These are phyloP conservation scores for Gobio gobio DNA, from an alignment of 2,113 vertebrate species.

Conservation along the genomic window DNA sequence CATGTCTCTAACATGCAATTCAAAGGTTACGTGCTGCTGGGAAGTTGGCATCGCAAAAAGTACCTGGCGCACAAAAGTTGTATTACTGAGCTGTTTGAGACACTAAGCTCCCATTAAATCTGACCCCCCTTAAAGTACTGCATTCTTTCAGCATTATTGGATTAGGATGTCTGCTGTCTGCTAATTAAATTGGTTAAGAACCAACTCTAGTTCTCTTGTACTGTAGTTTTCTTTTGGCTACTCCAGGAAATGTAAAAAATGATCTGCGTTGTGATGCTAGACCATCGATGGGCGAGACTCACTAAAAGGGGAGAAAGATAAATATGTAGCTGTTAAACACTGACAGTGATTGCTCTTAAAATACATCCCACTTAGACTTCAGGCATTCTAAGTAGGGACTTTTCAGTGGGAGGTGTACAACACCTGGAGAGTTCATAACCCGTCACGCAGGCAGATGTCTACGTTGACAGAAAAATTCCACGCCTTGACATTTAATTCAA, in stretches of 20 bases:
- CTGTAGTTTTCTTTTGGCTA: slow-evolving; percentile 11
- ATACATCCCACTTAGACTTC: slow-evolving; percentile 55
- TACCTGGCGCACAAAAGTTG: not conserved
- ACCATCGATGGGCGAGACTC: not conserved
- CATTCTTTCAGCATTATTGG: slow-evolving; percentile 65
- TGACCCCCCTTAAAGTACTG: slow-evolving; percentile 39
- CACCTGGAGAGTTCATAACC: slow-evolving; percentile 66
- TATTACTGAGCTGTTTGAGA: slow-evolving; percentile 12
- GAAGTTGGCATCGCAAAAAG: not conserved
- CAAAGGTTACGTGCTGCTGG: not conserved
- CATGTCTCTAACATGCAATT: not conserved
- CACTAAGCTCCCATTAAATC: slow-evolving; percentile 43
- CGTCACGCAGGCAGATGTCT: slow-evolving; percentile 53
- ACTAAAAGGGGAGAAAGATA: not conserved
- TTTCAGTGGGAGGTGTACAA: slow-evolving; percentile 46
- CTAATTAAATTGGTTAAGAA: slow-evolving; percentile 63
- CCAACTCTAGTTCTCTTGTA: slow-evolving; percentile 42
- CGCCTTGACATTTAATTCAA: not conserved
- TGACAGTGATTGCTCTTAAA: slow-evolving; percentile 6
- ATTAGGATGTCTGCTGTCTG: slow-evolving; percentile 62
- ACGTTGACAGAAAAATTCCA: slow-evolving; percentile 20
- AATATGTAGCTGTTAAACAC: slow-evolving; percentile 8
- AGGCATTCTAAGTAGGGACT: slow-evolving; percentile 42
- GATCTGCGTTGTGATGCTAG: not conserved
- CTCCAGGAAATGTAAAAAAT: not conserved